Percentiles rank a stretch among this genome's conserved stretches.
These are phyloP conservation scores for Melanerpes formicivorus DNA, from an alignment of 2,113 vertebrate species.

Conservation along the genomic window DNA sequence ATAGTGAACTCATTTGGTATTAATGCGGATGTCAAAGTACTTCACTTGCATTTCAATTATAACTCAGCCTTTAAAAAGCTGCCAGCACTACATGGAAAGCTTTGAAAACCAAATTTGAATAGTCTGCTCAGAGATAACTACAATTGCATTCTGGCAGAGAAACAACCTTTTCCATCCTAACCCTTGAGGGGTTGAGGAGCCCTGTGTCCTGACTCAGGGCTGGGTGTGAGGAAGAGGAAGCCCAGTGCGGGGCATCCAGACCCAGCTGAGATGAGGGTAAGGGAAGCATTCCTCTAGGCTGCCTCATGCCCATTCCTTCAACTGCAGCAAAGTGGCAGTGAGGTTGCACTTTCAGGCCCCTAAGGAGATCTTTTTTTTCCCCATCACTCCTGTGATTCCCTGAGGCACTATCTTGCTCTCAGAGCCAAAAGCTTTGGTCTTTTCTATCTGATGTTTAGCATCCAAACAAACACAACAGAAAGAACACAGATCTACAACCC, in stretches of 20 bases:
- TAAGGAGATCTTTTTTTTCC: neutral
- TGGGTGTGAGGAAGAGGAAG: neutral
- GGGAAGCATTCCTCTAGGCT: neutral
- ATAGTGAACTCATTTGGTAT: constrained; percentile 67
- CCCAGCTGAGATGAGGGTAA: neutral
- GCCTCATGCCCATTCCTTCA: neutral
- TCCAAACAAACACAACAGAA: neutral
- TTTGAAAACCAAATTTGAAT: constrained; percentile 35
- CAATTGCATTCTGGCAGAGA: neutral
- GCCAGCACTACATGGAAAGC: constrained; percentile 33
- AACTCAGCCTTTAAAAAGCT: constrained; percentile 57
- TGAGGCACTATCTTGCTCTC: neutral
- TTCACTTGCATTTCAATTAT: constrained; percentile 67
- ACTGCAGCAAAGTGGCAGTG: neutral
- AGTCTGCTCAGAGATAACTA: constrained; percentile 27
- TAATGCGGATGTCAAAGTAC: constrained; percentile 63
- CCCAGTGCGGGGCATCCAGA: neutral
- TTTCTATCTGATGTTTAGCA: neutral
- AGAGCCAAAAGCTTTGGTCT: neutral
- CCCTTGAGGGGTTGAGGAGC: neutral
- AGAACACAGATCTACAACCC: neutral
- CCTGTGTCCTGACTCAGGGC: neutral
- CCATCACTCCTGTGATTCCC: neutral
- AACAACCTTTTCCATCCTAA: neutral
- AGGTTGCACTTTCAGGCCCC: neutral